Evolutionary conservation across 37 sponge, comb jelly and placozoan species (phyloP), one percentile per base, ranked within the genome.

Genomic region (Bolinopsis microptera): DNA sequence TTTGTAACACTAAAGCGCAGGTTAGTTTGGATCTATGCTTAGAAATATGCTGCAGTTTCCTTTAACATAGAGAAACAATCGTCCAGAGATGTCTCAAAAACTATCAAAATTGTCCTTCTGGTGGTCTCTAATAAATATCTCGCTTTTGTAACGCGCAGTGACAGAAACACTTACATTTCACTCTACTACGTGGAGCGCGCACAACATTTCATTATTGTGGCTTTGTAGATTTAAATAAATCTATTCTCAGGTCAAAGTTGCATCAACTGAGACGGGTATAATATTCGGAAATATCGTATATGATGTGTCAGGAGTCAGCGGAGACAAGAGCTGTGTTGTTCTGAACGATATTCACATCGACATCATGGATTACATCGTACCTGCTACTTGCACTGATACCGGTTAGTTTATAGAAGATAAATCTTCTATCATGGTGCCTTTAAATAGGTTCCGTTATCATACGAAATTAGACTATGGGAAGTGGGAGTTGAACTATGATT

Each of bases 201-300:
- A 48, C 61, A 48, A 48, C 61, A 16, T 13, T 16, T 16, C 61
- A 48, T 13, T n/a, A 48, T 48, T 13, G 5, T 18, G 9, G 13
- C 13, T 48, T 48, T 48, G 61, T 48, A 48, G 61, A 48, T 48
- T 48, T 48, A 48, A 48, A 5, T 5, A 48, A 48, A 48, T 48
- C 9, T 48, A 48, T 18, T 13, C 5, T 48, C 61, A 86, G 90
- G 90, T 98, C 40, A 97, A 99, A 74, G 97, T 99, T 34, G 98
- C 99, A 0, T 97, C 98, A 37, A 99, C 99, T 32, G 99, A 99
- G 93, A 97, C 97, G 94, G 99, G 98, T 83, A 95, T 99, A 74
- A 99, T 99, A 30, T 99, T 99, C 93, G 99, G 99, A 41, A 99
- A 99, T 69, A 99, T 99, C 68, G 98, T 99, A 77, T 99, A 99